Evolutionary conservation across 2,888 invertebrate genomes (phyloP), one percentile per base, ranked within the genome.

Genomic region (Lottia scabra): DNA sequence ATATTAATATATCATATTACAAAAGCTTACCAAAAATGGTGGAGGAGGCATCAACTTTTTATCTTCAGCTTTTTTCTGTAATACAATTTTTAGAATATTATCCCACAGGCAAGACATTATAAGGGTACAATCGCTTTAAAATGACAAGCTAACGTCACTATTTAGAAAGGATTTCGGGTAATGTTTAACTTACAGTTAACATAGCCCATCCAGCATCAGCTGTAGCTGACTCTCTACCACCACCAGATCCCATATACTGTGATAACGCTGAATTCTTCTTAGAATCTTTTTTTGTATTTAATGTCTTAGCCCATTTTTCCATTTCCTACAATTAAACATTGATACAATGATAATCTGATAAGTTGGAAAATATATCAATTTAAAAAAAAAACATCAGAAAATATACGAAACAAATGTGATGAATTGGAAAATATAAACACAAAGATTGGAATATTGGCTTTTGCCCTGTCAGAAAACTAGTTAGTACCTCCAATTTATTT

Each of bases 171-270:
- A 30, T 30, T 30, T 30, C n/a, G 30, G 6, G 30, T 8, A 38
- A 38, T 38, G 8, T 38, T 19, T 23, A 23, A 79, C 83, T 76
- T 79, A 85, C 84, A 71, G 80, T 78, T 5, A 98, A 90, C 16
- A 97, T 96, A 1, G 96, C 95, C 88, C 96, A 98, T 0, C 97
- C 97, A 65, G 97, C 96, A 90, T 98, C 97, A 0, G 97, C 96
- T 0, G 96, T 94, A 0, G 94, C 95, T 76, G 93, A 92, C 73
- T 92, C 86, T 64, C 78, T 81, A 6, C 79, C 76, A 45, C 79
- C 70, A 73, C 76, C 78, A 70, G 74, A 80, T 45, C 80, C 68
- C 56, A 78, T 46, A 15, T 62, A 46, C 72, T n/a, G 45, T 71
- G 72, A 19, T 72, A 72, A 46, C 67, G 72, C 67, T 12, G 44